Evolutionary conservation across 2,113 vertebrate species (phyloP).

Genomic region (Motacilla alba): DNA sequence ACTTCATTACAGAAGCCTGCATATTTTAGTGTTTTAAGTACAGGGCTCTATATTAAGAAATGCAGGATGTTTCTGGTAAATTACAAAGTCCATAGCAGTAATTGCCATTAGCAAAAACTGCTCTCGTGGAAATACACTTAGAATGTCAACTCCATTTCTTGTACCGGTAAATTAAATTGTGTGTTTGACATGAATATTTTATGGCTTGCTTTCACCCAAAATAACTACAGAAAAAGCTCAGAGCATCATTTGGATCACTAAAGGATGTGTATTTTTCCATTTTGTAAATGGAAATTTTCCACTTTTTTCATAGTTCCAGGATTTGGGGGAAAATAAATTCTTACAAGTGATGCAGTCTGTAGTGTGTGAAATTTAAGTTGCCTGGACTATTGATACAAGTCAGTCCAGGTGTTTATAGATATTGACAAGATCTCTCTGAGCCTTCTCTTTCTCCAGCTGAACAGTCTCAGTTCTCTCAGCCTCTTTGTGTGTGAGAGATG

Average conservation of each 20-base stretch:
- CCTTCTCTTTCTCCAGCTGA: not conserved
- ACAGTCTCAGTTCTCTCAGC: not conserved
- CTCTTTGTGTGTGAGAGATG: not conserved
- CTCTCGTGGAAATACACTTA: not conserved
- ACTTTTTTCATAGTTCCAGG: not conserved
- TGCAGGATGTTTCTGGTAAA: not conserved
- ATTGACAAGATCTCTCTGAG: not conserved
- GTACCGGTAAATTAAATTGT: not conserved
- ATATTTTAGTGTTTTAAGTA: not conserved
- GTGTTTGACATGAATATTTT: not conserved
- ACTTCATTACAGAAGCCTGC: not conserved
- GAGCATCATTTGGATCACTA: not conserved
- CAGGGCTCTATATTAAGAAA: not conserved
- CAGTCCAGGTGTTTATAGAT: not conserved
- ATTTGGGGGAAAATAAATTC: not conserved
- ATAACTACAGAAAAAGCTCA: not conserved
- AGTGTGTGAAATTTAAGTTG: not conserved
- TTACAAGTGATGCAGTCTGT: not conserved
- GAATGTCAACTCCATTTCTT: not conserved
- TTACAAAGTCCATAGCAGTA: not conserved
- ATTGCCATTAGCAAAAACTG: not conserved
- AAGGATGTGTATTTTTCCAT: not conserved
- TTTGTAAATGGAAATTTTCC: not conserved
- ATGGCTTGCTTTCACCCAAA: not conserved
- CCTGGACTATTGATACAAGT: not conserved